phyloP scores from a whole-genome alignment of 2,113 vertebrate genomes.

The Catharus minimus region DNA sequence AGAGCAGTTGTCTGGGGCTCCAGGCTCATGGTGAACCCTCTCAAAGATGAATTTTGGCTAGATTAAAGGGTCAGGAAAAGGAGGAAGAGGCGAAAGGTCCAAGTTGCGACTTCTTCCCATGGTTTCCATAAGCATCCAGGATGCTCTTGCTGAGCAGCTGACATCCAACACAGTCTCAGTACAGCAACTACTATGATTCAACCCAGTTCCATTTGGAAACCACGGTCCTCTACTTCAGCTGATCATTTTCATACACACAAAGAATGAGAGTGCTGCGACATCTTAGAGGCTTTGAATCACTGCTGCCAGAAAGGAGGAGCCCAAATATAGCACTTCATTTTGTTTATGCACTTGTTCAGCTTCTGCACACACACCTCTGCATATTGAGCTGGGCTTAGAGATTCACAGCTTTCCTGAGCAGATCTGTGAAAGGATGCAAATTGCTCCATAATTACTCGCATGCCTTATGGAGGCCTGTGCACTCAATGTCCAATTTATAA shows the following conservation, averaged over 20 bases:
- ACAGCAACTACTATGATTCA: not conserved
- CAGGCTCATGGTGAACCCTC: accelerated
- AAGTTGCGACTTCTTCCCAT: not conserved
- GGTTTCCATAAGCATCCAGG: not conserved
- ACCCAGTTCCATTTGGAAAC: not conserved
- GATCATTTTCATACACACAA: not conserved
- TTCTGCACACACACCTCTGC: not conserved
- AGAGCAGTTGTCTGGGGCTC: accelerated
- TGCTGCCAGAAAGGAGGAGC: not conserved
- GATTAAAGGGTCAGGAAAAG: not conserved
- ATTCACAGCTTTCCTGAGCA: not conserved
- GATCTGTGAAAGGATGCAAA: conserved; percentile 45
- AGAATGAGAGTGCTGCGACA: not conserved
- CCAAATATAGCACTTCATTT: not conserved
- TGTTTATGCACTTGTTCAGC: not conserved
- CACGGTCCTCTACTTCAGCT: not conserved
- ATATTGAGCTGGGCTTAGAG: not conserved
- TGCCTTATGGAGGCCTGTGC: conserved; percentile 5
- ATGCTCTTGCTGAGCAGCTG: not conserved
- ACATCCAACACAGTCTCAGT: not conserved
- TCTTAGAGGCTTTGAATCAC: not conserved
- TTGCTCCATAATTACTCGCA: conserved; percentile 39
- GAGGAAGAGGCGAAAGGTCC: not conserved
- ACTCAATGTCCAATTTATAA: conserved; percentile 48
- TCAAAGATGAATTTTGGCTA: not conserved